Evolutionary conservation across 2,113 vertebrate genomes (phyloP), one percentile per base, ranked within the genome.

Genomic region (Brachyhypopomus gauderio): DNA sequence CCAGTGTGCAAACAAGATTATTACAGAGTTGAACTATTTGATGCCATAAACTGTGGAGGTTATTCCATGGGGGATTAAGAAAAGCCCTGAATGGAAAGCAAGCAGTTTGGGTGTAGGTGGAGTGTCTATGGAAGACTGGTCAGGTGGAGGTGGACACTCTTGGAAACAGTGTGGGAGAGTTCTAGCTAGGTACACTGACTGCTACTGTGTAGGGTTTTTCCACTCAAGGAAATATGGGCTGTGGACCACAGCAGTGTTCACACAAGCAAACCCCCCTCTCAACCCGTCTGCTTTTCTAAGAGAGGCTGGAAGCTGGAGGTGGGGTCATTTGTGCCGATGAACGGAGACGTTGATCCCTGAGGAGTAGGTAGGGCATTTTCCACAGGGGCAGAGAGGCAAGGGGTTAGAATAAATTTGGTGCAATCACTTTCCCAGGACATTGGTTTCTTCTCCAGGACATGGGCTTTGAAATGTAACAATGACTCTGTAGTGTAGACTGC

Each of bases 151-250:
- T 60, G 58, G 58, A 4, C 5, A 5, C 30, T 6, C 38, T 38
- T 70, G 36, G 66, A 41, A 41, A 20, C 66, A n/a, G 20, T 22
- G 20, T 70, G 36, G 66, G 34, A 70, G 34, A 70, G 36, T 20
- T 20, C 36, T 36, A 70, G 19, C 19, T 41, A 41, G 38, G 38
- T 38, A 67, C 30, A 41, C 34, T 22, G 19, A 20, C 20, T 70
- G 66, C 66, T 41, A n/a, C 36, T 34, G 66, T 70, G 66, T 38
- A 70, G 66, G 66, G 34, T 22, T 70, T 70, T 70, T 70, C 66
- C 66, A 70, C 66, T 41, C 36, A 41, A 22, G 66, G 34, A 41
- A 70, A 41, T 70, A 41, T 70, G 66, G 20, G 36, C 66, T 41
- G 36, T 41, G 34, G 38, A 67, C 34, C 36, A 70, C 34, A 70